phyloP scores from a whole-genome alignment of 2,888 invertebrate genomes.

The Cephonodes hylas region DNA sequence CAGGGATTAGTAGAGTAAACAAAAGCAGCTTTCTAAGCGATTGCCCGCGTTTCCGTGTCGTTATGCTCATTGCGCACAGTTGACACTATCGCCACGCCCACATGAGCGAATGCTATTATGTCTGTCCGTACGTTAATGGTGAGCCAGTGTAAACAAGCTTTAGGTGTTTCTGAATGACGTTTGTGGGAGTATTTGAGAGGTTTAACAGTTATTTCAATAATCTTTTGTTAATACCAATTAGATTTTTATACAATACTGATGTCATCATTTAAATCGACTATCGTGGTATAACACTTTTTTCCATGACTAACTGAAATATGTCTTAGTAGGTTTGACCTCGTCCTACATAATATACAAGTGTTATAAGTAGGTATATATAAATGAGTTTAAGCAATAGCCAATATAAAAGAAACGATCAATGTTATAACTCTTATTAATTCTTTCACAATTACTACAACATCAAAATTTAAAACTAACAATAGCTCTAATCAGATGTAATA shows the following conservation, averaged over 20 bases:
- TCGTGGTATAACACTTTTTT: too few species aligned
- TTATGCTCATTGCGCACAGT: slow-evolving; percentile 40
- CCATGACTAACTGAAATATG: too few species aligned
- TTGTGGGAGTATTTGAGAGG: not conserved
- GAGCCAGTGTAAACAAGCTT: not conserved
- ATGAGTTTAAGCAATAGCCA: too few species aligned
- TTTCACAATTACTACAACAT: not conserved
- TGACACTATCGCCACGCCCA: slow-evolving; percentile 30
- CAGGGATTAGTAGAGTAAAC: not conserved
- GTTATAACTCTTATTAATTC: not conserved
- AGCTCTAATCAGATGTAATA: not conserved
- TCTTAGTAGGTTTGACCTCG: too few species aligned
- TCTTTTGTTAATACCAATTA: too few species aligned
- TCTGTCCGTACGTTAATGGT: not conserved
- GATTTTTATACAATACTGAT: too few species aligned
- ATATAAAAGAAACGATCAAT: too few species aligned
- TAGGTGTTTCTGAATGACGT: not conserved
- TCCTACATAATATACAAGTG: too few species aligned
- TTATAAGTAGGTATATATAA: too few species aligned
- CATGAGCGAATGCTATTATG: not conserved
- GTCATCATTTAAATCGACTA: too few species aligned
- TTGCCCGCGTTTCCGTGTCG: slow-evolving; percentile 51
- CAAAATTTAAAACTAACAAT: not conserved
- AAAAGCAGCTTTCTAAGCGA: slow-evolving; percentile 50
- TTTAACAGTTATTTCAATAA: not conserved